phyloP scores from a whole-genome alignment of 2,888 invertebrate genomes.

The Cenopis cana region DNA sequence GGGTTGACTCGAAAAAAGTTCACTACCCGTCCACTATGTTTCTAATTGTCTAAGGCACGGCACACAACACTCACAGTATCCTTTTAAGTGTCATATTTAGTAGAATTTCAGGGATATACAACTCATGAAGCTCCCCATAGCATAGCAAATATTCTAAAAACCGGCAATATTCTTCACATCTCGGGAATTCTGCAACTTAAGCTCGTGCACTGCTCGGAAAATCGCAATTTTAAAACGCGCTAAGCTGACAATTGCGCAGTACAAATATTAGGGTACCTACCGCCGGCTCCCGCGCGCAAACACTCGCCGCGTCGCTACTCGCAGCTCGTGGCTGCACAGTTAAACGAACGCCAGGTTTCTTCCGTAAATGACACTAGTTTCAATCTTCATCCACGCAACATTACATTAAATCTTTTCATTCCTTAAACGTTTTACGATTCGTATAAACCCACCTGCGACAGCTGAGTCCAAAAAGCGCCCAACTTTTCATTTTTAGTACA shows the following conservation, averaged over 20 bases:
- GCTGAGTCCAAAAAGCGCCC: not conserved
- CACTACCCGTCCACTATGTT: too few species aligned
- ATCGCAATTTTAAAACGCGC: not conserved
- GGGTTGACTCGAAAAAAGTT: too few species aligned
- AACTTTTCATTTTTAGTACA: too few species aligned
- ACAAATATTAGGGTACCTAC: not conserved
- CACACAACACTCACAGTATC: too few species aligned
- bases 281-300: not conserved
- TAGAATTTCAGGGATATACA: not conserved
- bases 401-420: not conserved
- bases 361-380: not conserved
- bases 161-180: not conserved
- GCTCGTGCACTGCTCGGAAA: not conserved
- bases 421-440: not conserved
- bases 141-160: not conserved
- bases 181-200: not conserved
- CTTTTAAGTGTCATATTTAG: not conserved
- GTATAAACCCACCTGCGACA: not conserved
- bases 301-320: not conserved
- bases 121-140: not conserved
- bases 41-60: too few species aligned
- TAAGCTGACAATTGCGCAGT: slow-evolving; percentile 2
- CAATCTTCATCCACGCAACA: not conserved
- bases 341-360: not conserved
- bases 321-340: not conserved